Evolutionary conservation across 1,140 invertebrate genomes (phyloP).

Genomic region (Saxidomus purpurata): DNA sequence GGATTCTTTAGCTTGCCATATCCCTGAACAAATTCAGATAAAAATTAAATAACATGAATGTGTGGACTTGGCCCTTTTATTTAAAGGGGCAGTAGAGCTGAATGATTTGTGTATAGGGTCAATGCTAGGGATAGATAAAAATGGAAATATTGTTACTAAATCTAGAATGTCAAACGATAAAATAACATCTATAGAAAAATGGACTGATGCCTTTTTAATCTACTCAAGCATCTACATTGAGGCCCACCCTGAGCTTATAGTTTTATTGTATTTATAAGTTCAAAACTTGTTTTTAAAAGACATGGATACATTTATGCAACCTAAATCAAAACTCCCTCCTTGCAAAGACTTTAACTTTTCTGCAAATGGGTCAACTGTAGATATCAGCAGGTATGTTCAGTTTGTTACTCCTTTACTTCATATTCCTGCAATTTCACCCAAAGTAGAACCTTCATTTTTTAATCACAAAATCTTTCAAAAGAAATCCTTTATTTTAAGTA

Average conservation of each 20-base stretch:
- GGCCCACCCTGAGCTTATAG: background rate
- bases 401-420: background rate
- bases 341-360: background rate
- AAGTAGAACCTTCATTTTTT: too few species aligned
- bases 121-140: background rate
- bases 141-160: background rate
- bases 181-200: background rate
- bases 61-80: background rate
- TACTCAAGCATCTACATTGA: too few species aligned
- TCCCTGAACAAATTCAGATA: too few species aligned
- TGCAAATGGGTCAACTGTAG: background rate
- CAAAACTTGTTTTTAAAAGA: too few species aligned
- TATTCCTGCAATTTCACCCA: too few species aligned
- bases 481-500: too few species aligned
- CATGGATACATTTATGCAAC: background rate
- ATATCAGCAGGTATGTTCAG: background rate
- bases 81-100: background rate
- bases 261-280: too few species aligned
- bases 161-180: too few species aligned
- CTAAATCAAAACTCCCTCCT: background rate
- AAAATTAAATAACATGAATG: too few species aligned
- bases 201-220: slow-evolving; percentile 29
- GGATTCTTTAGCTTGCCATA: too few species aligned
- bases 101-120: too few species aligned
- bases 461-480: too few species aligned